Conservation (phyloP, 1,140 invertebrate genomes). For the Listronotus bonariensis region DNA sequence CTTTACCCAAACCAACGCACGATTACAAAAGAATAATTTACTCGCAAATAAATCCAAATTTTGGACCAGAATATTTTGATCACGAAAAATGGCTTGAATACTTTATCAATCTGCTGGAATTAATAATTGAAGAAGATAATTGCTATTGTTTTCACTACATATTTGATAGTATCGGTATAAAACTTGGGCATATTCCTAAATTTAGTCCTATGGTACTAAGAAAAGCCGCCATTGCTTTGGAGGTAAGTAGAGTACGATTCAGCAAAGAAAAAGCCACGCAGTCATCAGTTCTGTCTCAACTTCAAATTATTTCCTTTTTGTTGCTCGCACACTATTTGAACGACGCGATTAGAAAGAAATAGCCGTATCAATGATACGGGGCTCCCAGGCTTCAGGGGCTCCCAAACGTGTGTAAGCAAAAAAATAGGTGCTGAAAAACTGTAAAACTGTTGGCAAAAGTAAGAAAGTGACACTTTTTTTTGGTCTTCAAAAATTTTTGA, state of each 20-base stretch:
- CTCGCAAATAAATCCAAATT: constrained; percentile 26
- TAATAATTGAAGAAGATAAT: constrained; percentile 18
- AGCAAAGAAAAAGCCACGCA: too few relatives aligned
- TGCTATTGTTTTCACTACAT: constrained; percentile 23
- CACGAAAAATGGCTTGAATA: constrained; percentile 14
- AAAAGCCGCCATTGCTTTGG: constrained; percentile 8
- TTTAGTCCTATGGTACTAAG: constrained; percentile 44
- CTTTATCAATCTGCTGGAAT: constrained; percentile 27
- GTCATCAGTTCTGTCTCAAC: too few relatives aligned
- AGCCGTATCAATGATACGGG: neutral
- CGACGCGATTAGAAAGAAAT: too few relatives aligned
- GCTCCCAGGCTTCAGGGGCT: neutral
- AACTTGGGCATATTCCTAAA: constrained; percentile 27
- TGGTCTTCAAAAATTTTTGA: too few relatives aligned
- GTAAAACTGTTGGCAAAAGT: too few relatives aligned
- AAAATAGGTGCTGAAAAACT: neutral
- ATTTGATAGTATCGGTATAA: constrained; percentile 5
- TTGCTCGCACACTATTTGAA: too few relatives aligned
- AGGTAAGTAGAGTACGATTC: constrained; percentile 18
- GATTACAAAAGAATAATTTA: constrained; percentile 12
- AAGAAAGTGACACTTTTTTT: too few relatives aligned
- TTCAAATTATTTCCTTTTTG: too few relatives aligned
- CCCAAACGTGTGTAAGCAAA: too few relatives aligned
- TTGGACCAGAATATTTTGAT: constrained; percentile 51
- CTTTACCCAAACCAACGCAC: constrained; percentile 19